Evolutionary conservation across 2,888 invertebrate species (phyloP).

Genomic region (Dryococelus australis): DNA sequence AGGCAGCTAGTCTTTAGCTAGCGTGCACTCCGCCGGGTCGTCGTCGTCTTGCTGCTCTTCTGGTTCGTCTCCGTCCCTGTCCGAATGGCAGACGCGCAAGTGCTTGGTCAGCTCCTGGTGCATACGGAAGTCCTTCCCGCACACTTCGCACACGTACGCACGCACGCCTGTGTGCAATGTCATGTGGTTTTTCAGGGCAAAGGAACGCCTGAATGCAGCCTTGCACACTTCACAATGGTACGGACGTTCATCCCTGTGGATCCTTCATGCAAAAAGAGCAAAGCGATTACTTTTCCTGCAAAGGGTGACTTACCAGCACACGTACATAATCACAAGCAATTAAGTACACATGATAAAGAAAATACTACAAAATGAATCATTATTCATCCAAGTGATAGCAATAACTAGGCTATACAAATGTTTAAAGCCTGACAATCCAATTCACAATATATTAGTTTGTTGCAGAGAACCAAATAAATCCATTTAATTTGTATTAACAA

Average conservation of each 20-base stretch:
- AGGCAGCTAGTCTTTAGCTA: too few species aligned
- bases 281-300: not conserved
- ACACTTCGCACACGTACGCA: conserved; percentile 52
- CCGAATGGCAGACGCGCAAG: not conserved
- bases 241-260: conserved; percentile 58
- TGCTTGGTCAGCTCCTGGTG: conserved; percentile 38
- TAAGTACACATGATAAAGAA: not conserved
- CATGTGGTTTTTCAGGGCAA: conserved; percentile 55
- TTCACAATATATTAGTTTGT: too few species aligned
- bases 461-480: too few species aligned
- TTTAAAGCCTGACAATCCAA: too few species aligned
- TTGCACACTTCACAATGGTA: conserved; percentile 61
- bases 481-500: too few species aligned
- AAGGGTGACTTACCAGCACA: not conserved
- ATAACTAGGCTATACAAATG: too few species aligned
- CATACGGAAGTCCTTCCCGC: conserved; percentile 48
- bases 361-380: too few species aligned
- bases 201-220: conserved; percentile 58
- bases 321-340: not conserved
- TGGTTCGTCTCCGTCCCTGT: not conserved
- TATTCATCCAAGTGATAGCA: too few species aligned
- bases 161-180: conserved; percentile 51
- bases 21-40: not conserved
- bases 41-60: not conserved
- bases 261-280: conserved; percentile 48